A percentile compares a stretch with the other conserved stretches of the same genome.
phyloP scores from a whole-genome alignment of 2,113 vertebrate species.

The Nyctibius bracteatus region DNA sequence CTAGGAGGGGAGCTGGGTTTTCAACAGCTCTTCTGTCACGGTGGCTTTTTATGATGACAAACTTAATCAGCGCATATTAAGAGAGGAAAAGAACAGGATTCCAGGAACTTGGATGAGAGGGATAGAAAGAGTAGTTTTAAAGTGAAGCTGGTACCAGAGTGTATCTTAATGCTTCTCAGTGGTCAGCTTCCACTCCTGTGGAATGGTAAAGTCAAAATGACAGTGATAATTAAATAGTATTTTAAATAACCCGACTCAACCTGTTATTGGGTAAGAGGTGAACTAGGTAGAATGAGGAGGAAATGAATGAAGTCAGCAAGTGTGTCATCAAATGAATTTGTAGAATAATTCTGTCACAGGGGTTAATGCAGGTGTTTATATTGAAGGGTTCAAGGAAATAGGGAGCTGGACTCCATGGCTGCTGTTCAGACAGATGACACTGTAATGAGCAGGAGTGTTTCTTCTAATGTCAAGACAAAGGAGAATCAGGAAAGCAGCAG shows the following conservation, averaged over 20 bases:
- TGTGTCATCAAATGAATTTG: not conserved
- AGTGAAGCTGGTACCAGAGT: fast-evolving
- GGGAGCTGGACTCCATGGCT: fast-evolving
- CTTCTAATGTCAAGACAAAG: not conserved
- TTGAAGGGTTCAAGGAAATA: not conserved
- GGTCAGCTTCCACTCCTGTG: fast-evolving
- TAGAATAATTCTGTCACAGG: not conserved
- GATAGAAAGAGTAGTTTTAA: not conserved
- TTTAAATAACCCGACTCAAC: not conserved
- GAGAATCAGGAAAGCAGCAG: not conserved
- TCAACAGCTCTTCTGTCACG: fast-evolving
- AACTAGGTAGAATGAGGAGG: not conserved
- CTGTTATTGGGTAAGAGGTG: not conserved
- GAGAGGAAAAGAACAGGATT: not conserved
- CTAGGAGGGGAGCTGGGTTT: not conserved
- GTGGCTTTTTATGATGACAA: too few relatives aligned
- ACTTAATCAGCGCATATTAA: fast-evolving
- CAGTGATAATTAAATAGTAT: fast-evolving
- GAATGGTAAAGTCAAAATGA: fast-evolving
- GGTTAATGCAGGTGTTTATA: too few relatives aligned
- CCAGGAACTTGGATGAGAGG: not conserved
- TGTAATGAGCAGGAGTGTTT: not conserved
- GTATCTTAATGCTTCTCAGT: not conserved
- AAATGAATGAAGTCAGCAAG: not conserved
- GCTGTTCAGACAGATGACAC: not conserved